Base-by-base conservation (phyloP, 1,140 invertebrate species). In the Thaumetopoea pityocampa region DNA sequence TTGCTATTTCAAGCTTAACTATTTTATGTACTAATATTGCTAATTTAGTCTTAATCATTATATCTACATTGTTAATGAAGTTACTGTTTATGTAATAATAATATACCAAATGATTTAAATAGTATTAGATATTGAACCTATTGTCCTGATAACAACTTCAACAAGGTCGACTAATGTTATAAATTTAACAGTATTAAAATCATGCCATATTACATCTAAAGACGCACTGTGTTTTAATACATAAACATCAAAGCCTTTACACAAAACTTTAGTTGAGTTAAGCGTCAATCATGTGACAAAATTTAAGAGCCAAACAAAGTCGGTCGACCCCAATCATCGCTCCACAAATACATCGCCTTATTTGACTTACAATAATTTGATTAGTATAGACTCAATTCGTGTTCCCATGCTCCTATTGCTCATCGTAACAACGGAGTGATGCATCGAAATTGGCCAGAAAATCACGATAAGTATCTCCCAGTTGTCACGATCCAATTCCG, bases 401-500 rank as follows among this genome's bases (percentile, higher is more conserved):
- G 57, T 78, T 79, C 78, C 64, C 78, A 78, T 78, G 74, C 67
- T 74, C 71, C 68, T 57, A 79, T 78, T 82, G 61, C 60, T 44
- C 51, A 43, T 57, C 46, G 47, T 58, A 65, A 73, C 66, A 69
- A 67, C 65, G 37, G 54, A 52, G 36, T 58, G 49, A 60, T 65
- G 67, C 61, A 73, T 72, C 53, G 60, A 63, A 72, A 74, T 79
- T 79, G 78, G 71, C 64, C 70, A 76, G 72, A 78, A 72, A 70
- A 74, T 77, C 78, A 79, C 68, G 79, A 83, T 83, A 78, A 77
- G 68, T 66, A 79, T 83, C 78, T 76, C 56, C 61, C 47, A 30
- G 69, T 69, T 82, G 78, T 83, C 78, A 83, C 78, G 78, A 83
- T 68, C 67, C 71, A 74, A 80, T 79, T 78, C 60, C 61, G 65